Conservation (phyloP, 2,888 invertebrate species). For the Agrotis exclamationis region DNA sequence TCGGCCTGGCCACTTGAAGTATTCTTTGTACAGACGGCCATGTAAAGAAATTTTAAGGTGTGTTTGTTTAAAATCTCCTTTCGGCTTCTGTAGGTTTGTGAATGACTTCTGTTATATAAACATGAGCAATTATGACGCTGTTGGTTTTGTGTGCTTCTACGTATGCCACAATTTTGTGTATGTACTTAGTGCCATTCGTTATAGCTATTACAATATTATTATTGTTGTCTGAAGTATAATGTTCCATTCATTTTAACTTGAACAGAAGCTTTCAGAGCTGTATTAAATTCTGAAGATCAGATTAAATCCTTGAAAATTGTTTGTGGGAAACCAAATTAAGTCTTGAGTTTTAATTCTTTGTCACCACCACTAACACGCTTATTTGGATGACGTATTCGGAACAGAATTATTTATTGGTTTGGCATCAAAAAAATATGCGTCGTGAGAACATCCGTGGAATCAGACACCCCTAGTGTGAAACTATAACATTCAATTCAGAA, state of each 20-base stretch:
- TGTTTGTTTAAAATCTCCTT: slow-evolving; percentile 87
- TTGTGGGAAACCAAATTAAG: slow-evolving; percentile 33
- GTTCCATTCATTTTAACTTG: slow-evolving; percentile 26
- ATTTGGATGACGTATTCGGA: slow-evolving; percentile 50
- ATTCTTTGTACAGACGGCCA: slow-evolving; percentile 82
- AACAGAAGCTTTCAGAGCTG: slow-evolving; percentile 10
- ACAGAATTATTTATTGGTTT: slow-evolving; percentile 51
- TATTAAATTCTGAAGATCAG: slow-evolving; percentile 5
- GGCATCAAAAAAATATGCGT: slow-evolving; percentile 46
- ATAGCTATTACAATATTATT: slow-evolving; percentile 44
- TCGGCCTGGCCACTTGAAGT: slow-evolving; percentile 84
- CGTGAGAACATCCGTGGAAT: slow-evolving; percentile 78
- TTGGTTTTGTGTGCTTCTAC: slow-evolving; percentile 70
- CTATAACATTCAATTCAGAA: slow-evolving; percentile 79
- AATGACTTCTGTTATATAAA: slow-evolving; percentile 88
- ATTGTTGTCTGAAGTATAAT: slow-evolving; percentile 40
- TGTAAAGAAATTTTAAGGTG: slow-evolving; percentile 82
- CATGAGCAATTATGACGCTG: slow-evolving; percentile 83
- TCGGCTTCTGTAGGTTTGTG: slow-evolving; percentile 87
- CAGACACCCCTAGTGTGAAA: slow-evolving; percentile 77
- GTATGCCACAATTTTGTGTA: slow-evolving; percentile 65
- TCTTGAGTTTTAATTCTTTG: slow-evolving; percentile 9
- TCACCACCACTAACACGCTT: slow-evolving; percentile 40
- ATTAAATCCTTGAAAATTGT: background rate
- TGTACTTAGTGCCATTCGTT: slow-evolving; percentile 50